Base-by-base conservation (phyloP, 1,140 invertebrate species). In the Trachymyrmex cornetzi region DNA sequence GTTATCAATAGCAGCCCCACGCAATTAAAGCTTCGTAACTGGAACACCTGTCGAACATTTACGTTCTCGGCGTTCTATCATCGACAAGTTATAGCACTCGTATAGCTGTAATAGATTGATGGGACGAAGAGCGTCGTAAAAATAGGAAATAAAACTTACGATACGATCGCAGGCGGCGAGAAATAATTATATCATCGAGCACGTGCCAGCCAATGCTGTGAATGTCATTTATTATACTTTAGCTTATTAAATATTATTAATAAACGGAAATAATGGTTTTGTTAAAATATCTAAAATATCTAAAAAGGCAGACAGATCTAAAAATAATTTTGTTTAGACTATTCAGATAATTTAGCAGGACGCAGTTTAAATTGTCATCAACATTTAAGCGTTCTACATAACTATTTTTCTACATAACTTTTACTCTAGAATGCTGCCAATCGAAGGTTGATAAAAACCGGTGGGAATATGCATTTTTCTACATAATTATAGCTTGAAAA, bases 91-190 rank as follows among this genome's bases (percentile, higher is more conserved):
- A 48, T 24, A n/a, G 55, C 67, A 61, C 19, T 48, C 24, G 53
- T 22, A 9, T 48, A 44, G 34, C 27, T 84, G 14, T 55, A 16
- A 19, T 50, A 63, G 69, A 64, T 74, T 24, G 69, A 74, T n/a
- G 55, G 19, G 59, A 61, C 67, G 24, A 48, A 44, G 34, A 48
- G 16, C 66, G 30, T 4, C 19, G 55, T 84, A 63, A 75, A 84
- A 84, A 63, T 74, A 84, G 27, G 44, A 84, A 61, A 84, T 84
- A 74, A 84, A 44, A 69, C 66, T 81, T 44, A 59, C 50, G 14
- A 59, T 38, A 38, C 48, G 64, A 67, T 55, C 34, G 48, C 22
- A 6, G 53, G 14, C 27, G 27, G 69, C 38, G 19, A n/a, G 44
- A 75, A 84, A 75, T 75, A 84, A 84, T 84, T 48, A 50, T 48